Evolutionary conservation across 2,888 invertebrate genomes (phyloP).

Genomic region (Fragum whitleyi): DNA sequence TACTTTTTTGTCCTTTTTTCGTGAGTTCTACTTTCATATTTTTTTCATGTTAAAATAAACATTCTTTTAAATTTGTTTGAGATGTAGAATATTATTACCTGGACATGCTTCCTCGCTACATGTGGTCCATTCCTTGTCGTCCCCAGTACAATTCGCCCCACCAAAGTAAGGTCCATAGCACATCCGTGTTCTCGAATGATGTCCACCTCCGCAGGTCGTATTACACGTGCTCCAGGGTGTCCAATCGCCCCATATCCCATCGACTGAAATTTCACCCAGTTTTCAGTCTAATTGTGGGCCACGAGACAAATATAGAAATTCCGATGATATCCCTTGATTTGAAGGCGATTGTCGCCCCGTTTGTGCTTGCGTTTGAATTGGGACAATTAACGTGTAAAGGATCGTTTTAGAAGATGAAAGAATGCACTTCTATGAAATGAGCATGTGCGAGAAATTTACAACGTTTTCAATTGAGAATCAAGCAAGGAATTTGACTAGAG

Average conservation of each 20-base stretch:
- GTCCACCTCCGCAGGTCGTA: constrained; percentile 67
- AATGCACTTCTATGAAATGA: background rate
- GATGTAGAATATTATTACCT: no score
- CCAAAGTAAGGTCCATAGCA: constrained; percentile 58
- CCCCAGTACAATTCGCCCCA: constrained; percentile 51
- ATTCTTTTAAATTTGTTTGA: no score
- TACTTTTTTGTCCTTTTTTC: no score
- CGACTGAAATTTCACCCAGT: constrained; percentile 65
- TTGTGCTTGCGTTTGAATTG: background rate
- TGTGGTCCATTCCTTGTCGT: constrained; percentile 19
- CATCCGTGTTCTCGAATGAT: constrained; percentile 48
- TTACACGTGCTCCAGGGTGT: constrained; percentile 60
- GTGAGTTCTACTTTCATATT: no score
- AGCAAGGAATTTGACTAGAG: no score
- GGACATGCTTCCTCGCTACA: constrained; percentile 57
- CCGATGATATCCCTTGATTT: background rate
- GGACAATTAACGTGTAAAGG: no score
- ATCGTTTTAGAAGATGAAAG: background rate
- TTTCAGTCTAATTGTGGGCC: background rate
- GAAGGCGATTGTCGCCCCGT: background rate
- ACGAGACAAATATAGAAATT: background rate
- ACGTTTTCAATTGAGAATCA: no score
- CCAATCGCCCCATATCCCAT: constrained; percentile 69
- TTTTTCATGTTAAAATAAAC: no score
- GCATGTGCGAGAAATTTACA: no score